These are phyloP conservation scores for Enchytraeus crypticus DNA, from an alignment of 2,888 invertebrate genomes.

Conservation along the genomic window DNA sequence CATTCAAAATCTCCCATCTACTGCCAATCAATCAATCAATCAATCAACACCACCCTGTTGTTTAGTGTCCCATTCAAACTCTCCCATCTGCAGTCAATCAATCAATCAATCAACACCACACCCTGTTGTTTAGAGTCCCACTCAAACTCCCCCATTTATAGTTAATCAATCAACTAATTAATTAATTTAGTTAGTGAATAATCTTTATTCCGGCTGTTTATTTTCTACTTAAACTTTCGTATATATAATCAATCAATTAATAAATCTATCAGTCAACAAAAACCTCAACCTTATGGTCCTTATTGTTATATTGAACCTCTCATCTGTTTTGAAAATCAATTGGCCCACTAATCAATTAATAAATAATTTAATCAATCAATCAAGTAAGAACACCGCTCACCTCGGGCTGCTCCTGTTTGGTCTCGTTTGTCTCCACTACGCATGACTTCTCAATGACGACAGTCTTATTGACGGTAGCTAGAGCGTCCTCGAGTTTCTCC, in stretches of 20 bases:
- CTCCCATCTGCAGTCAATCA: background rate
- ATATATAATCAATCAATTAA: background rate
- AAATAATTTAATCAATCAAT: too few relatives aligned
- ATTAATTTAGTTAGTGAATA: too few relatives aligned
- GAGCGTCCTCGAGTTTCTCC: slow-evolving; percentile 58
- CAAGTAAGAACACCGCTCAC: background rate
- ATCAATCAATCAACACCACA: background rate
- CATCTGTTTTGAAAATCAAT: too few relatives aligned
- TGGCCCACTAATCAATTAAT: too few relatives aligned
- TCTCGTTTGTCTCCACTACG: background rate
- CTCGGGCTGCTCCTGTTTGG: background rate
- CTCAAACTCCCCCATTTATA: background rate
- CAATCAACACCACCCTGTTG: background rate
- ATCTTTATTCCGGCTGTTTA: too few relatives aligned
- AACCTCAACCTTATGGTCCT: too few relatives aligned
- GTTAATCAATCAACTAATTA: background rate
- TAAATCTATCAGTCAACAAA: too few relatives aligned
- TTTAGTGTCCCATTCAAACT: background rate
- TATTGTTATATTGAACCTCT: too few relatives aligned
- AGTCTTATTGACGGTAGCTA: slow-evolving; percentile 54
- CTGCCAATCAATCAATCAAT: background rate
- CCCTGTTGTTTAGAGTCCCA: background rate
- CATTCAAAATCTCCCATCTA: background rate
- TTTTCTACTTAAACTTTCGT: background rate
- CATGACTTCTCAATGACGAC: background rate